phyloP scores from a whole-genome alignment of 2,113 vertebrate genomes.

The Epinephelus lanceolatus region DNA sequence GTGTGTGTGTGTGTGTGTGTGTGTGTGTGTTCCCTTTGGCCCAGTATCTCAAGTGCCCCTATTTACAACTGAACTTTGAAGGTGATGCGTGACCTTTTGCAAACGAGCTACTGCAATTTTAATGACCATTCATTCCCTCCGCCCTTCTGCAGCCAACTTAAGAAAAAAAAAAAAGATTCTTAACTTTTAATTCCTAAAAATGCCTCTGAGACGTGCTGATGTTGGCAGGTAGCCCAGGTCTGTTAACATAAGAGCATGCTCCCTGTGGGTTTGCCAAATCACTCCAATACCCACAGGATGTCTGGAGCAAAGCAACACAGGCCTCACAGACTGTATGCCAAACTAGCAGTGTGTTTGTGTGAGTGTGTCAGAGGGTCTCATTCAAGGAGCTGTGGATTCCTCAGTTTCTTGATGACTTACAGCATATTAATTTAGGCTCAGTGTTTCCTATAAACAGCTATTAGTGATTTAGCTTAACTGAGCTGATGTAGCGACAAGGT shows the following conservation, averaged over 20 bases:
- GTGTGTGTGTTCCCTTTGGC: slow-evolving; percentile 3
- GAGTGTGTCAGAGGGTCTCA: neutral
- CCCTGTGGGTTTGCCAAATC: slow-evolving; percentile 63
- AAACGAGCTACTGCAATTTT: slow-evolving; percentile 80
- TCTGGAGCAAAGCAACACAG: slow-evolving; percentile 61
- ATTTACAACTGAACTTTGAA: slow-evolving; percentile 71
- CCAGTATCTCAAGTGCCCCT: slow-evolving; percentile 59
- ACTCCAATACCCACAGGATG: slow-evolving; percentile 78
- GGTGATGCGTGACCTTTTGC: slow-evolving; percentile 70
- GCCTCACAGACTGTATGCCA: slow-evolving; percentile 55
- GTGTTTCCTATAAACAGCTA: slow-evolving; percentile 50
- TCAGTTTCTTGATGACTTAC: slow-evolving; percentile 24
- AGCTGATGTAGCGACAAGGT: slow-evolving; percentile 20
- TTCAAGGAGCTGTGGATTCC: neutral
- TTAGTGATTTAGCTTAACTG: slow-evolving; percentile 38
- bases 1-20: slow-evolving; percentile 16
- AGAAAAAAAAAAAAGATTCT: slow-evolving; percentile 35
- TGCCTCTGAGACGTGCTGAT: slow-evolving; percentile 74
- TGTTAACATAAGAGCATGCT: slow-evolving; percentile 75
- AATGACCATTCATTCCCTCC: slow-evolving; percentile 60
- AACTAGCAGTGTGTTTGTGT: slow-evolving; percentile 12
- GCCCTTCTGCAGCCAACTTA: slow-evolving; percentile 33
- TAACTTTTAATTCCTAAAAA: slow-evolving; percentile 35
- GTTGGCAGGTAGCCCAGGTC: slow-evolving; percentile 76
- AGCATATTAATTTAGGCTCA: slow-evolving; percentile 22